phyloP scores from a whole-genome alignment of 1,140 invertebrate species.

The Drosophila burlai region DNA sequence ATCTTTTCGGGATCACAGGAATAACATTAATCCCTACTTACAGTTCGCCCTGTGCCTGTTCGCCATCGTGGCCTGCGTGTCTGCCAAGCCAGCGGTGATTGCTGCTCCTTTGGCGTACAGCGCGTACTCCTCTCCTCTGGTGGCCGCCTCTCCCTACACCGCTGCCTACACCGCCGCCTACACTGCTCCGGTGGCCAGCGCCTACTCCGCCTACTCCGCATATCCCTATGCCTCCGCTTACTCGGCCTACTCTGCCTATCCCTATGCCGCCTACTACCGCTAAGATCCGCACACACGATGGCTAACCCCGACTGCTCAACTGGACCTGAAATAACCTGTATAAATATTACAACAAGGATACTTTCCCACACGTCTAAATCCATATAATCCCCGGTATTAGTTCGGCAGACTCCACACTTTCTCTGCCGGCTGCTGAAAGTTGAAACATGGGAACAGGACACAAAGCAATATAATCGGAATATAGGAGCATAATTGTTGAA shows the following conservation, averaged over 20 bases:
- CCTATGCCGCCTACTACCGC: conserved; percentile 75
- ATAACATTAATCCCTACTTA: neutral
- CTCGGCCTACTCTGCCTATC: conserved; percentile 66
- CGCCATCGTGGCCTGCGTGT: conserved; percentile 81
- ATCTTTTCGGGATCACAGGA: neutral
- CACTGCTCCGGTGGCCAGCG: conserved; percentile 66
- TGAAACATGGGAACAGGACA: conserved; percentile 37
- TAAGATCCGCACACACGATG: conserved; percentile 30
- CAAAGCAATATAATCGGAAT: conserved; percentile 13
- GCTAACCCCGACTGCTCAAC: conserved; percentile 3
- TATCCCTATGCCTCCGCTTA: conserved; percentile 65
- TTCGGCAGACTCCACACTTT: conserved; percentile 8
- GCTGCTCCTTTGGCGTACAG: conserved; percentile 85
- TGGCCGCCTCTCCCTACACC: conserved; percentile 72
- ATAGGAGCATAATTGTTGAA: conserved; percentile 45
- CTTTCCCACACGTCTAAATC: neutral
- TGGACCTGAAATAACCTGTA: conserved; percentile 8
- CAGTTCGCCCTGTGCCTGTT: conserved; percentile 80
- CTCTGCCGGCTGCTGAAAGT: conserved; percentile 22
- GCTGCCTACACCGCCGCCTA: conserved; percentile 77
- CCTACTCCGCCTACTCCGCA: conserved; percentile 68
- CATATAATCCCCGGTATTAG: conserved; percentile 43
- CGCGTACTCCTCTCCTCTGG: conserved; percentile 84
- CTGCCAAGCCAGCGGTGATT: conserved; percentile 74
- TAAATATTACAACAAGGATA: conserved; percentile 12